Evolutionary conservation across 2,797 vertebrate species (phyloP).

Genomic region (Crenuchus spilurus): DNA sequence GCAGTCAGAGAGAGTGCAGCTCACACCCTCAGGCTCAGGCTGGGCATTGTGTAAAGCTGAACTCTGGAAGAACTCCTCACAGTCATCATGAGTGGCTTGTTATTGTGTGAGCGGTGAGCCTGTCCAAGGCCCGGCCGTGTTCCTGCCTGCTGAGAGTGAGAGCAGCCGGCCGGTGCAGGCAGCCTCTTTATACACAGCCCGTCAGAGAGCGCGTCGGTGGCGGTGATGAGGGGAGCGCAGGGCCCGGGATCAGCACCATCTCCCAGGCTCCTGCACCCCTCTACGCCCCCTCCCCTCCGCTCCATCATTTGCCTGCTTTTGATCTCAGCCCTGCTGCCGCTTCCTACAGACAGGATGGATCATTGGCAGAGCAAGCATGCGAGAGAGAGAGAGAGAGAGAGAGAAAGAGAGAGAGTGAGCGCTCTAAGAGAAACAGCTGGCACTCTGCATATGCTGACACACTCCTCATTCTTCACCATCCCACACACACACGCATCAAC

Average conservation of each 20-base stretch:
- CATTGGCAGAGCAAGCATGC: slow-evolving; percentile 72
- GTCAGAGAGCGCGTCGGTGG: slow-evolving; percentile 82
- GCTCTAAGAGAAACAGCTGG: slow-evolving; percentile 82
- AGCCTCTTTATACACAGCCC: slow-evolving; percentile 84
- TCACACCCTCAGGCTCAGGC: slow-evolving; percentile 51
- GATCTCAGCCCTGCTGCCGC: slow-evolving; percentile 83
- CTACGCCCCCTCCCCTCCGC: slow-evolving; percentile 75
- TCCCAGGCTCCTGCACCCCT: slow-evolving; percentile 81
- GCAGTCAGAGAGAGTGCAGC: slow-evolving; percentile 17
- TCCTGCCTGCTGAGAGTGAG: slow-evolving; percentile 53
- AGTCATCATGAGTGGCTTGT: slow-evolving; percentile 84
- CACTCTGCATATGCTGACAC: slow-evolving; percentile 70
- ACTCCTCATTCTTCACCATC: slow-evolving; percentile 69
- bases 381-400: slow-evolving; percentile 58
- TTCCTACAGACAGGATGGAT: slow-evolving; percentile 83
- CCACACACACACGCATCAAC: slow-evolving; percentile 51
- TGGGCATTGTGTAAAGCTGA: slow-evolving; percentile 60
- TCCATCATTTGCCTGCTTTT: slow-evolving; percentile 78
- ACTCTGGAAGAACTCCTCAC: slow-evolving; percentile 85
- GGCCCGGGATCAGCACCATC: slow-evolving; percentile 79
- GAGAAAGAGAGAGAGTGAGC: slow-evolving; percentile 49
- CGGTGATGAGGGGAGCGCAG: slow-evolving; percentile 89
- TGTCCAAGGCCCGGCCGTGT: slow-evolving; percentile 71
- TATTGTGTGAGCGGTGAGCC: slow-evolving; percentile 87
- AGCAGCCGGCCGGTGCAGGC: slow-evolving; percentile 72